Evolutionary conservation across 2,113 vertebrate genomes (phyloP).

Genomic region (Myotis davidii): DNA sequence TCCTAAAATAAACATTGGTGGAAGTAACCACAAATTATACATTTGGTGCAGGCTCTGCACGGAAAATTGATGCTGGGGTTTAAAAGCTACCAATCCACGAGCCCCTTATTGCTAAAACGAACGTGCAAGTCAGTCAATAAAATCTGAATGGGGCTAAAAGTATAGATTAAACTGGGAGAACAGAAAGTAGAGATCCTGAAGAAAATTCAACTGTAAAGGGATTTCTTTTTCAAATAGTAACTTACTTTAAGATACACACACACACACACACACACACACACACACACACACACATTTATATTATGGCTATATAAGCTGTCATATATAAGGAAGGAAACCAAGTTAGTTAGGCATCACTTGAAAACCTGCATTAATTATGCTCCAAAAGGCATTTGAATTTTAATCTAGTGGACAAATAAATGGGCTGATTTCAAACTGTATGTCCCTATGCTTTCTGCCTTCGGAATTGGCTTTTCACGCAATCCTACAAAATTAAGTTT

Average conservation of each 20-base stretch:
- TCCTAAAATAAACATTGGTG: neutral
- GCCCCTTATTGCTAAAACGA: neutral
- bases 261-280: neutral
- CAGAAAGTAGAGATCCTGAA: neutral
- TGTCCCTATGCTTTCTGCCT: slow-evolving; percentile 48
- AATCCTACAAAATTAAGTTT: slow-evolving; percentile 72
- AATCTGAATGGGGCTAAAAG: neutral
- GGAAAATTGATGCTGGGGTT: neutral
- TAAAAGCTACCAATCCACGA: neutral
- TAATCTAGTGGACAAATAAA: slow-evolving; percentile 47
- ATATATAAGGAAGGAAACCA: neutral
- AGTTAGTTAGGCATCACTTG: neutral
- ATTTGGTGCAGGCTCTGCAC: neutral
- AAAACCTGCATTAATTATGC: neutral
- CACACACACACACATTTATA: neutral
- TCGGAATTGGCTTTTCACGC: slow-evolving; percentile 69
- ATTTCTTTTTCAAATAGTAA: neutral
- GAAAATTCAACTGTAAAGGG: neutral
- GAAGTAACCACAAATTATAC: neutral
- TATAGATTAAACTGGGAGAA: neutral
- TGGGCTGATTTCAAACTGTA: slow-evolving; percentile 3
- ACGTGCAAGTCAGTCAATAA: neutral
- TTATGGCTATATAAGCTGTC: neutral
- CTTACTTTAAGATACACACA: neutral
- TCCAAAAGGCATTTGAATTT: slow-evolving; percentile 50